Evolutionary conservation across 2,888 invertebrate species (phyloP), one percentile per base, ranked within the genome.

Genomic region (Luperina nickerlii): DNA sequence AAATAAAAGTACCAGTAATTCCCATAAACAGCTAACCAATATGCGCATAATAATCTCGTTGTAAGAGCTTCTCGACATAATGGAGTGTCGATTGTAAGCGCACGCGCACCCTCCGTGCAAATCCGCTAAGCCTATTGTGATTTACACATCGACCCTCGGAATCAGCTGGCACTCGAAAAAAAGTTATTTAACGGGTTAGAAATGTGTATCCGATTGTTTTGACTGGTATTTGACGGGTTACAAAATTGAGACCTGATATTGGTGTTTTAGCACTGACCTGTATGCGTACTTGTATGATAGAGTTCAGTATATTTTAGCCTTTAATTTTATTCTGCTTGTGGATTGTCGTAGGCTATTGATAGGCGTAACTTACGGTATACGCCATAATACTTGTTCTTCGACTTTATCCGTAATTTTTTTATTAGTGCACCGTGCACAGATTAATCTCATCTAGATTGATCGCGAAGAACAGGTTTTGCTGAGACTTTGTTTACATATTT

Each of bases 61-160:
- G 92, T 91, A 93, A 94, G 94, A 92, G 91, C 91, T 93, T 92
- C 96, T 96, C 94, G 92, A 95, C 93, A 95, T 96, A 96, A 96
- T 96, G 91, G 95, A 95, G 95, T 92, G 95, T 88, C 91, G 91
- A 90, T 92, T 90, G 87, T 88, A 89, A 89, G 91, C 92, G 93
- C 93, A 84, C 87, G 91, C 92, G 92, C 93, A 91, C 91, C 90
- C 90, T 79, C 83, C 82, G 86, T 13, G 86, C 90, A 92, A 94
- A 94, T 94, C 94, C 93, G 85, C 90, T 95, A 95, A 95, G 87
- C 92, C 95, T 86, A 95, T 96, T 96, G 95, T 95, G 92, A 92
- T 91, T 92, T 71, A 80, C 87, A 91, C 90, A 87, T 90, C 86
- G 86, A 87, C 89, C 89, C 89, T 89, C 69, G 48, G 82, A 89